A percentile compares a stretch with the other conserved stretches of the same genome.
Conservation (phyloP, 2,888 invertebrate species). For the Watsonalla binaria region DNA sequence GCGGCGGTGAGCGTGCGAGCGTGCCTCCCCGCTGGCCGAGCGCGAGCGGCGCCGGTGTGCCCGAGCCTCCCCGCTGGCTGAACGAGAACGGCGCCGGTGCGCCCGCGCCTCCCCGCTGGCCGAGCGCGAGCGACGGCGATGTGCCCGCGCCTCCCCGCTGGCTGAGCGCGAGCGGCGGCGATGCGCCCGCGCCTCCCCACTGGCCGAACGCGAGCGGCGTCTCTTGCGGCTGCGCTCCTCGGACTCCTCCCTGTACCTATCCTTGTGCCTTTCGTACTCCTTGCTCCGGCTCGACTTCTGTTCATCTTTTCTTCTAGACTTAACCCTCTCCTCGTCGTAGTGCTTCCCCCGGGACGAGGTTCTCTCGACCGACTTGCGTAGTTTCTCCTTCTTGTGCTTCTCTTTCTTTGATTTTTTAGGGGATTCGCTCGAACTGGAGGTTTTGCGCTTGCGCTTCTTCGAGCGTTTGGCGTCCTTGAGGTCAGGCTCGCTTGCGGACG, state of each 20-base stretch:
- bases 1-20: slow-evolving; percentile 38
- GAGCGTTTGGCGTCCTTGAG: slow-evolving; percentile 33
- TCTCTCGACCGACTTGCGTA: slow-evolving; percentile 41
- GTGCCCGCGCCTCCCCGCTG: slow-evolving; percentile 36
- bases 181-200: slow-evolving; percentile 53
- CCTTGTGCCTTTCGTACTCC: slow-evolving; percentile 51
- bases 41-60: slow-evolving; percentile 45
- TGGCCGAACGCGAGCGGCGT: slow-evolving; percentile 55
- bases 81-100: slow-evolving; percentile 39
- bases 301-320: neutral
- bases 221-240: slow-evolving; percentile 58
- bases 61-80: slow-evolving; percentile 38
- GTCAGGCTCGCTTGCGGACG: slow-evolving; percentile 46
- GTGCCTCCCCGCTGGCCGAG: slow-evolving; percentile 32
- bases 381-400: slow-evolving; percentile 44
- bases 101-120: slow-evolving; percentile 56
- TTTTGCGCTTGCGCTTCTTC: slow-evolving; percentile 59
- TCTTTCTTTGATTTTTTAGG: slow-evolving; percentile 49
- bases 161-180: slow-evolving; percentile 22
- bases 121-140: slow-evolving; percentile 55
- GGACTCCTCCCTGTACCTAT: slow-evolving; percentile 61
- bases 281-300: slow-evolving; percentile 50
- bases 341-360: slow-evolving; percentile 44
- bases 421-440: slow-evolving; percentile 51
- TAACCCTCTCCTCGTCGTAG: slow-evolving; percentile 35